Conservation (phyloP, 1,140 invertebrate species). For the Neuroterus valhalla region DNA sequence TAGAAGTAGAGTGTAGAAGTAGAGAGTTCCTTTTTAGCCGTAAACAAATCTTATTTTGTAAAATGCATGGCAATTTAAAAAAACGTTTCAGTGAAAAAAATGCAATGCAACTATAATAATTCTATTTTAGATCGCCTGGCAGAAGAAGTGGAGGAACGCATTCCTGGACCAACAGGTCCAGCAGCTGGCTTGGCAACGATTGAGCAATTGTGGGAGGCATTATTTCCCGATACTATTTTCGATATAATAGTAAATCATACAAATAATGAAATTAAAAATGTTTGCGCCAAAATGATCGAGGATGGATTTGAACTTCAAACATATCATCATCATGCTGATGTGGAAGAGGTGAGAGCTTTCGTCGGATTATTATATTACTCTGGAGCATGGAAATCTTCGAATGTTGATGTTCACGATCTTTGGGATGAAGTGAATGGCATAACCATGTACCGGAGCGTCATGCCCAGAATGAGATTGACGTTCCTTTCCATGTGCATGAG, state of each 20-base stretch:
- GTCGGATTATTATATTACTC: constrained; percentile 42
- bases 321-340: constrained; percentile 40
- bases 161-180: no score
- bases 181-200: no score
- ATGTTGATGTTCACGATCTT: constrained; percentile 24
- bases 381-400: constrained; percentile 32
- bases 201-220: constrained; percentile 36
- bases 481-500: constrained; percentile 41
- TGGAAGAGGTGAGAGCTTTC: constrained; percentile 43
- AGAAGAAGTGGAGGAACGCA: no score
- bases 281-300: constrained; percentile 9
- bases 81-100: no score
- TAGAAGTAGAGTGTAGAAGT: no score
- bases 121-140: no score
- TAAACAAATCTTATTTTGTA: no score
- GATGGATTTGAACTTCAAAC: constrained; percentile 25
- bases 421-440: constrained; percentile 36
- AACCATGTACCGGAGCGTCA: constrained; percentile 33
- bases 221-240: constrained; percentile 38
- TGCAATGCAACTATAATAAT: no score
- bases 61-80: no score
- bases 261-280: constrained; percentile 35
- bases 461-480: constrained; percentile 31
- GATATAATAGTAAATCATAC: constrained; percentile 39
- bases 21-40: no score